Evolutionary conservation across 2,797 vertebrate genomes (phyloP).

Genomic region (Bradypus variegatus): DNA sequence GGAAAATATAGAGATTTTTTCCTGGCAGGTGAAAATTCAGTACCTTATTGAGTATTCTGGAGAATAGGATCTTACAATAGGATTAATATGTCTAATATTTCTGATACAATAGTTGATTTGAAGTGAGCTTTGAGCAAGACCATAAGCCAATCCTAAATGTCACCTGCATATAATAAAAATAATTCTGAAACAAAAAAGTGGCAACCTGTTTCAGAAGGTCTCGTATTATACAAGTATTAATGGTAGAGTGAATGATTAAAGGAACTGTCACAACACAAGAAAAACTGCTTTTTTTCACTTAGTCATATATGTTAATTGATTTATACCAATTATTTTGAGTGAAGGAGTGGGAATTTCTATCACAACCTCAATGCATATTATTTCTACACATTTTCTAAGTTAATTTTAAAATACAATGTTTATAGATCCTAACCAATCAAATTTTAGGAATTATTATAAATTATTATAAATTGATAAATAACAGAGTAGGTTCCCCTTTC

Average conservation of each 20-base stretch:
- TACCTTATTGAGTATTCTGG: background rate
- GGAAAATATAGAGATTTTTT: background rate
- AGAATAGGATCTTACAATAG: background rate
- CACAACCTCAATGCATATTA: background rate
- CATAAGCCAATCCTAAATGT: background rate
- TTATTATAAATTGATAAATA: background rate
- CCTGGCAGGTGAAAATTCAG: background rate
- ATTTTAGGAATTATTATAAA: background rate
- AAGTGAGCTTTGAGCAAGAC: background rate
- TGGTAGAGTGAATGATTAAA: background rate
- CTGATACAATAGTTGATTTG: background rate
- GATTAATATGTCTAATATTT: background rate
- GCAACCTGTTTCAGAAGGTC: fast-evolving
- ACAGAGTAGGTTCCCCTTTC: background rate
- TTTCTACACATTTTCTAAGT: background rate
- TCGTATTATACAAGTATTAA: background rate
- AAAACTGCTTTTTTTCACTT: background rate
- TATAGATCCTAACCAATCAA: background rate
- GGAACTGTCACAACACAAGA: background rate
- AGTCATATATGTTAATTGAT: background rate
- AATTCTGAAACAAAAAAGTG: background rate
- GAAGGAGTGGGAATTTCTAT: background rate
- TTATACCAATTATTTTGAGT: background rate
- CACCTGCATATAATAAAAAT: background rate
- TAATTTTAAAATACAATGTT: background rate